A percentile compares a stretch with the other conserved stretches of the same genome.
Evolutionary conservation across 1,140 invertebrate genomes (phyloP).

Genomic region (Procambarus virginalis): DNA sequence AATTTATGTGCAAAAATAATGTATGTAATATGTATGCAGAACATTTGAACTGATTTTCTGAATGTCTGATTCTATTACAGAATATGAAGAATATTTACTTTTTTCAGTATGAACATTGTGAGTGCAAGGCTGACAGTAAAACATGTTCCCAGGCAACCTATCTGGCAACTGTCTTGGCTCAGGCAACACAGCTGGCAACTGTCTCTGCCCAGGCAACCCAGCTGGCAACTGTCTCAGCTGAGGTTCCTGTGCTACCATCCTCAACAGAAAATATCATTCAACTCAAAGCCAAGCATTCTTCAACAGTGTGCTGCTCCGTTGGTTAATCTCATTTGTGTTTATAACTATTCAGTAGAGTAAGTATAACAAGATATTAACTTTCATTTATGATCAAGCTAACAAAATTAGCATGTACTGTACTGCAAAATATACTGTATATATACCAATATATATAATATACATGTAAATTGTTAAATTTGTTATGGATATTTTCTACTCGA

Average conservation of each 20-base stretch:
- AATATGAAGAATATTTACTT: not conserved
- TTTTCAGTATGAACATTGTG: slow-evolving; percentile 9
- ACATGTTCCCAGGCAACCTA: not conserved
- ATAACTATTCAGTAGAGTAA: not conserved
- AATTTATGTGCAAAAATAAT: too few relatives aligned
- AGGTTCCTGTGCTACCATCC: not conserved
- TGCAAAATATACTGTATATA: too few relatives aligned
- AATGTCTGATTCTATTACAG: too few relatives aligned
- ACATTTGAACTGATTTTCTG: too few relatives aligned
- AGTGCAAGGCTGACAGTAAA: not conserved
- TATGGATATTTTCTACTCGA: too few relatives aligned
- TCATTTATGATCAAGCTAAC: not conserved
- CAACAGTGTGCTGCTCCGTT: not conserved
- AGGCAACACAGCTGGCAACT: not conserved
- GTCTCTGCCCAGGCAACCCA: not conserved
- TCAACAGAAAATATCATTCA: not conserved
- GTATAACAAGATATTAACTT: not conserved
- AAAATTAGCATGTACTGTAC: too few relatives aligned
- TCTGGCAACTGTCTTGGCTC: not conserved
- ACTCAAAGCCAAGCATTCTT: not conserved
- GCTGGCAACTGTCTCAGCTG: not conserved
- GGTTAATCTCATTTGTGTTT: not conserved
- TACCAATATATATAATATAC: too few relatives aligned
- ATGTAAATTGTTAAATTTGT: too few relatives aligned
- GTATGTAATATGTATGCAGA: too few relatives aligned